Percentiles rank a stretch among this genome's conserved stretches.
Conservation (phyloP, 2,888 invertebrate genomes). For the Prenolepis imparis region DNA sequence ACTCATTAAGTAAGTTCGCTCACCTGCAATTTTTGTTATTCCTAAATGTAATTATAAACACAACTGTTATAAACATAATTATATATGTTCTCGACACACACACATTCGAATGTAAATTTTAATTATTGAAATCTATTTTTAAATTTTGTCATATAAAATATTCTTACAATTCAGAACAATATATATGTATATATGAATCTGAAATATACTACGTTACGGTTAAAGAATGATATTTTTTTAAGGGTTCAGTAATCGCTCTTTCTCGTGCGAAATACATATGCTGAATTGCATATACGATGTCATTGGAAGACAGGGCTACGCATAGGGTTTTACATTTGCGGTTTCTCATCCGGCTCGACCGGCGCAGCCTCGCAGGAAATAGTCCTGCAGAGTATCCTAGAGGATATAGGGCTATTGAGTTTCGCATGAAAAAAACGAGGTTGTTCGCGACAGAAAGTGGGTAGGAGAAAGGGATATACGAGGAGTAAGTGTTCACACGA, state of each 20-base stretch:
- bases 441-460: slow-evolving; percentile 52
- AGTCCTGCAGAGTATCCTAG: slow-evolving; percentile 85
- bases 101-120: neutral
- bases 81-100: neutral
- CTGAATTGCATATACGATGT: slow-evolving; percentile 34
- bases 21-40: neutral
- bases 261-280: slow-evolving; percentile 8
- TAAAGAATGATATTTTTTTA: neutral
- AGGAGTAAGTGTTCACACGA: slow-evolving; percentile 69
- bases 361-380: slow-evolving; percentile 83
- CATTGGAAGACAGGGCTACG: slow-evolving; percentile 28
- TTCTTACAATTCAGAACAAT: neutral
- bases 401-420: slow-evolving; percentile 84
- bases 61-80: neutral
- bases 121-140: neutral
- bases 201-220: neutral
- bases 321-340: slow-evolving; percentile 80
- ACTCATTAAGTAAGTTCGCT: neutral
- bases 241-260: neutral
- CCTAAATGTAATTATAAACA: neutral
- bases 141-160: neutral
- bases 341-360: slow-evolving; percentile 84
- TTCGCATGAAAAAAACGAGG: slow-evolving; percentile 78
- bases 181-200: neutral
- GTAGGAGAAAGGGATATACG: slow-evolving; percentile 54